Evolutionary conservation across 2,797 vertebrate species (phyloP).

Genomic region (Saxicola maurus): DNA sequence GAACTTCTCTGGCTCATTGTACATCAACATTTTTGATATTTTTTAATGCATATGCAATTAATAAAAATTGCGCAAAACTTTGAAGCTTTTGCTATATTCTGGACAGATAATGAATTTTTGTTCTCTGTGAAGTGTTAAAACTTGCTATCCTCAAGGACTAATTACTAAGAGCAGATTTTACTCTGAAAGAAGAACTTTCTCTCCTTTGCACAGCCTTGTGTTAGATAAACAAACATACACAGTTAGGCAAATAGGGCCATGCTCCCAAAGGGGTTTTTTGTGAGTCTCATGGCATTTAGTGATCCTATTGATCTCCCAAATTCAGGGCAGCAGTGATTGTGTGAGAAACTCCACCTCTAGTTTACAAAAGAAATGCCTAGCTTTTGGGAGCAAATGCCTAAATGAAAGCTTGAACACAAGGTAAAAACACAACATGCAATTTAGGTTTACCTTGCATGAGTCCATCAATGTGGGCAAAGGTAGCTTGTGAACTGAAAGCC

Average conservation of each 20-base stretch:
- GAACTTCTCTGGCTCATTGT: neutral
- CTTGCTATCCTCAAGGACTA: neutral
- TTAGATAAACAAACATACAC: neutral
- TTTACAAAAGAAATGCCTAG: neutral
- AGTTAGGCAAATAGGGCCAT: neutral
- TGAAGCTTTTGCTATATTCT: neutral
- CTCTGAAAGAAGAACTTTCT: neutral
- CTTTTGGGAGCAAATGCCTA: neutral
- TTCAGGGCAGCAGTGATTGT: neutral
- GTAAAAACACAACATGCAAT: neutral
- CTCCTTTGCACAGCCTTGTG: neutral
- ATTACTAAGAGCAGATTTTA: neutral
- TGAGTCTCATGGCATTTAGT: neutral
- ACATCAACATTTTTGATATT: neutral
- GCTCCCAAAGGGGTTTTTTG: neutral
- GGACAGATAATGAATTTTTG: neutral
- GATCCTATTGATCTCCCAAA: neutral
- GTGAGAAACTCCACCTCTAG: neutral
- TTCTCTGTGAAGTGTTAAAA: neutral
- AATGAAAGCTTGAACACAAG: neutral
- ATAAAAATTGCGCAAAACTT: conserved; percentile 3
- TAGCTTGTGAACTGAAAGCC: neutral
- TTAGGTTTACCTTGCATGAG: neutral
- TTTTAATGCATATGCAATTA: neutral
- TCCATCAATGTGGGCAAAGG: neutral